Base-by-base conservation (phyloP, 1,140 invertebrate genomes). In the Macrobrachium nipponense region DNA sequence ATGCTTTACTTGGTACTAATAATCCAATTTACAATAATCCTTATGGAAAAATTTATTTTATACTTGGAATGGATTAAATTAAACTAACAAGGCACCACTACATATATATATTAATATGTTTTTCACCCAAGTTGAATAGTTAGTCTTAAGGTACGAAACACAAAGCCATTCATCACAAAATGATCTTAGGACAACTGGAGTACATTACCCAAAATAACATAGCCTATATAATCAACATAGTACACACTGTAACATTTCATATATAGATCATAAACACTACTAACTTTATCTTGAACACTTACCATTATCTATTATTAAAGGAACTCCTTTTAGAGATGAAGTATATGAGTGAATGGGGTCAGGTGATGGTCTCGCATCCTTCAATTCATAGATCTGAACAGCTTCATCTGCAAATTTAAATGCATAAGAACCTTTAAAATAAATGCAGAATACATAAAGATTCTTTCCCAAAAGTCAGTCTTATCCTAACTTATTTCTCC, bases 261-360 rank as follows among this genome's bases (percentile, higher is more conserved):
- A 27, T 68, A 81, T 44, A 15, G 43, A 11, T n/a, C 4, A 36
- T 36, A 23, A 36, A 18, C 20, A 23, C 18, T 70, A 44, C 64
- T 81, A 51, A 12, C 75, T 15, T 70, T 20, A 20, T 20, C 12
- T 20, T 20, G 27, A 80, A 89, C 81, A 90, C 89, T 92, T 92
- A 95, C 97, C 97, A 94, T 97, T 97, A 90, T 97, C 96, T 90
- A 97, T 96, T 23, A 97, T 93, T 73, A 97, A 93, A 66, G 96
- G 95, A 12, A 90, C 82, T 73, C 86, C 88, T 89, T 92, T 93
- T 44, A 95, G 89, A 86, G 92, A 91, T 36, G 93, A 90, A 14
- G 93, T 91, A 91, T 96, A 96, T 88, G 93, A 89, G 90, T 95
- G 94, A 87, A 96, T 92, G 84, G 94, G 93, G 91, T 96, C 95